Evolutionary conservation across 2,797 vertebrate species (phyloP).

Genomic region (Pseudotriccus pelzelni): DNA sequence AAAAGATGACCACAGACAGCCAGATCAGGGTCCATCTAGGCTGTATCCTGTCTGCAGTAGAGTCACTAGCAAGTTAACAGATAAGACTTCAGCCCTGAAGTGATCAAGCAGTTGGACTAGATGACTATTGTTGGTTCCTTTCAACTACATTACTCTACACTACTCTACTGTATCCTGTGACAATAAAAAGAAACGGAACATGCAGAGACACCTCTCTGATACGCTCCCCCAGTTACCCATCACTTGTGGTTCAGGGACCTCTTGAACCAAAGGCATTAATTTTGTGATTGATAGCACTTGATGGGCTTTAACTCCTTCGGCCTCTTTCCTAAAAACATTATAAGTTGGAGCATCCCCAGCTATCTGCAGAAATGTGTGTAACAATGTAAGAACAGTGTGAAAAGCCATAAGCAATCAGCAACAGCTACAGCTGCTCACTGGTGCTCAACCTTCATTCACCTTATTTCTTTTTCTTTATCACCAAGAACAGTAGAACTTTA

Average conservation of each 20-base stretch:
- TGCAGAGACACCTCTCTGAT: neutral
- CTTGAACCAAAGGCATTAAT: neutral
- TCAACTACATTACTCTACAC: neutral
- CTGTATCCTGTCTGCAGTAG: neutral
- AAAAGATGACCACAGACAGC: neutral
- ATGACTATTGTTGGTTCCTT: neutral
- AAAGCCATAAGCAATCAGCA: neutral
- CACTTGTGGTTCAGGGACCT: neutral
- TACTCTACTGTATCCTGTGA: neutral
- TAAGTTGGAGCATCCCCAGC: neutral
- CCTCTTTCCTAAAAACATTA: neutral
- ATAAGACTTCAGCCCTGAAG: neutral
- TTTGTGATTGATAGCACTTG: neutral
- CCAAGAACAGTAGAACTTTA: neutral
- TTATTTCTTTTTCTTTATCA: neutral
- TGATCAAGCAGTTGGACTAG: neutral
- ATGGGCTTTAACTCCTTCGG: neutral
- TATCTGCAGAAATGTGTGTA: neutral
- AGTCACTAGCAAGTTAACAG: neutral
- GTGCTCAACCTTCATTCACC: neutral
- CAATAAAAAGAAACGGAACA: neutral
- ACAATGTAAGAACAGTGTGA: neutral
- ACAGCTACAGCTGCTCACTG: neutral
- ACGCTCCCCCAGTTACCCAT: neutral
- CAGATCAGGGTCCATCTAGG: neutral